Percentiles rank a stretch among this genome's conserved stretches.
phyloP scores from a whole-genome alignment of 2,888 invertebrate genomes.

The Patella pellucida region DNA sequence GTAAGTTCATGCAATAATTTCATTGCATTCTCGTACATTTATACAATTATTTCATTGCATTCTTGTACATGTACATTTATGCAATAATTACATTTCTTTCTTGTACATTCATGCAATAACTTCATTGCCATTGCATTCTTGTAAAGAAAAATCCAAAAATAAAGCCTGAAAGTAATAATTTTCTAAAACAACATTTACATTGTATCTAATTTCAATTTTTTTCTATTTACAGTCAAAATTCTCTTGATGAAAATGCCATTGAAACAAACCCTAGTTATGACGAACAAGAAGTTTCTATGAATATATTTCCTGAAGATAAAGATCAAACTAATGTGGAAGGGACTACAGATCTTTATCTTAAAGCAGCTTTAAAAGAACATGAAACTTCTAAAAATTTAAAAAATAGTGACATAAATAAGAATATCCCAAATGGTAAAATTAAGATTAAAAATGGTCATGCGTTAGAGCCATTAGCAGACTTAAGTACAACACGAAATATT shows the following conservation, averaged over 20 bases:
- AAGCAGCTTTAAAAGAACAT: conserved; percentile 37
- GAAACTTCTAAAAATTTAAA: conserved; percentile 31
- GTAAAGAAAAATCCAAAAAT: too few relatives aligned
- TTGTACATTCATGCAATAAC: too few relatives aligned
- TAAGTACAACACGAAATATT: conserved; percentile 32
- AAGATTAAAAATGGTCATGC: conserved; percentile 26
- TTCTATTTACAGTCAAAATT: conserved; percentile 49
- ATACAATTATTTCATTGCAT: too few relatives aligned
- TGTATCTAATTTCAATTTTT: neutral
- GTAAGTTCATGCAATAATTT: too few relatives aligned
- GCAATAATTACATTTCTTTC: too few relatives aligned
- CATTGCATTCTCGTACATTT: too few relatives aligned
- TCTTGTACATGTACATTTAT: too few relatives aligned
- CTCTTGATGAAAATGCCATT: conserved; percentile 56
- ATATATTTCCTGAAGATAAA: conserved; percentile 41
- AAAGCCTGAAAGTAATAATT: neutral
- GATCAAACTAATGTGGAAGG: conserved; percentile 25
- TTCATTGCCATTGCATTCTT: too few relatives aligned
- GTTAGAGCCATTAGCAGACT: conserved; percentile 23
- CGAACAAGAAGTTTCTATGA: conserved; percentile 57
- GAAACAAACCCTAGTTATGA: conserved; percentile 42
- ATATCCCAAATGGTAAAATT: conserved; percentile 21
- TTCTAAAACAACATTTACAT: neutral
- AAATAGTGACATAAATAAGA: conserved; percentile 33
- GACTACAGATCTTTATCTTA: conserved; percentile 36